These are phyloP conservation scores for Xyrichtys novacula DNA, from an alignment of 2,797 vertebrate genomes.

Conservation along the genomic window DNA sequence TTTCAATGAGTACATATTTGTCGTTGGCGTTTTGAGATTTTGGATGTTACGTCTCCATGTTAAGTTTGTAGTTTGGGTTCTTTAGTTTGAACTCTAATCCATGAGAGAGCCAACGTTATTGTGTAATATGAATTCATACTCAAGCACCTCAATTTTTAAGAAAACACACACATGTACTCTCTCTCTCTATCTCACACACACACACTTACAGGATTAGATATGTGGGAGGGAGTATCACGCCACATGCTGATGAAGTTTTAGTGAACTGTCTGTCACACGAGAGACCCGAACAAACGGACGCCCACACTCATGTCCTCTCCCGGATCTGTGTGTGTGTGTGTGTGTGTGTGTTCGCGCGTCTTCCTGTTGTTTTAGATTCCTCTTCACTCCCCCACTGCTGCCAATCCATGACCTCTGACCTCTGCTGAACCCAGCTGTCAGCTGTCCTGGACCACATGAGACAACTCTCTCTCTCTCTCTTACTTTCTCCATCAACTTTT, in stretches of 20 bases:
- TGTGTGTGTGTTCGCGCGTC: conserved; percentile 49
- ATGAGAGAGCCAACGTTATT: no score
- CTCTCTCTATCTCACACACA: conserved; percentile 2
- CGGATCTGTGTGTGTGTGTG: conserved; percentile 21
- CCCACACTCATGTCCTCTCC: conserved; percentile 37
- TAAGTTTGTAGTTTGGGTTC: no score
- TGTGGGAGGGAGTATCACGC: conserved; percentile 24
- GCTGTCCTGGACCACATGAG: conserved; percentile 77
- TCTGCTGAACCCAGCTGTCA: conserved; percentile 85
- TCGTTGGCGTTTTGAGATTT: no score
- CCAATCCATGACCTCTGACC: conserved; percentile 81
- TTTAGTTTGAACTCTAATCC: no score
- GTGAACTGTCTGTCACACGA: conserved; percentile 46
- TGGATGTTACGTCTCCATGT: no score
- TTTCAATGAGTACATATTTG: no score
- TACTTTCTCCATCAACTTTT: background rate
- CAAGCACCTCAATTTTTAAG: no score
- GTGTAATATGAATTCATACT: no score
- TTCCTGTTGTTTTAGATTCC: conserved; percentile 84
- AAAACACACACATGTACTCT: no score
- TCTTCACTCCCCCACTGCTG: conserved; percentile 76
- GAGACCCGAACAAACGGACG: conserved; percentile 37
- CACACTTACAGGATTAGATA: conserved; percentile 12
- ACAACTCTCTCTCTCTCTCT: conserved; percentile 63
- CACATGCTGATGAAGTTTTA: conserved; percentile 41